Evolutionary conservation across 1,140 invertebrate genomes (phyloP).

Genomic region (Monomorium pharaonis): DNA sequence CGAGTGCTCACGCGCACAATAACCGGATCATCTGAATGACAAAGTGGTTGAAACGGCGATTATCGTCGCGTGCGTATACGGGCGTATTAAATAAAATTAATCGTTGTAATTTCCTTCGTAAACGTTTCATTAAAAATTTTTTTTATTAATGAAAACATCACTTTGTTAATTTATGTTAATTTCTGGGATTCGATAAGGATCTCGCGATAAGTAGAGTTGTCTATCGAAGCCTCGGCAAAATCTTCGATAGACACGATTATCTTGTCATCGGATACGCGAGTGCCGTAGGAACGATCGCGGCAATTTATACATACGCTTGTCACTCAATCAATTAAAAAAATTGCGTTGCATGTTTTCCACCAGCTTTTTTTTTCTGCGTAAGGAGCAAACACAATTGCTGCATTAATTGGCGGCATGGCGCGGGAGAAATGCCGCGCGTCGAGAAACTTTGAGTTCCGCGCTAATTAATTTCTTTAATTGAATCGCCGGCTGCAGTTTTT

Average conservation of each 20-base stretch:
- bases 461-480: conserved; percentile 58
- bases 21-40: not conserved
- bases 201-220: not conserved
- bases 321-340: not conserved
- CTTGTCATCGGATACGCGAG: not conserved
- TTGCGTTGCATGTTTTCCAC: not conserved
- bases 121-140: not conserved
- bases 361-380: not conserved
- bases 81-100: not conserved
- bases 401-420: conserved; percentile 26
- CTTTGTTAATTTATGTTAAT: too few relatives aligned
- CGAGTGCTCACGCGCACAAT: not conserved
- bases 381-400: conserved; percentile 20
- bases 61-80: too few relatives aligned
- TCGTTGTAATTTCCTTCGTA: not conserved
- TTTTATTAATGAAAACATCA: too few relatives aligned
- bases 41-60: not conserved
- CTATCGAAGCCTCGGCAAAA: not conserved
- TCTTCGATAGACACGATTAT: not conserved
- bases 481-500: conserved; percentile 16
- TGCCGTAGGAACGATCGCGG: not conserved
- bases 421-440: not conserved
- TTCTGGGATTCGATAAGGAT: not conserved
- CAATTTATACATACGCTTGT: not conserved
- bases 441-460: not conserved